phyloP scores from a whole-genome alignment of 2,888 invertebrate genomes.

The Notodonta dromedarius region DNA sequence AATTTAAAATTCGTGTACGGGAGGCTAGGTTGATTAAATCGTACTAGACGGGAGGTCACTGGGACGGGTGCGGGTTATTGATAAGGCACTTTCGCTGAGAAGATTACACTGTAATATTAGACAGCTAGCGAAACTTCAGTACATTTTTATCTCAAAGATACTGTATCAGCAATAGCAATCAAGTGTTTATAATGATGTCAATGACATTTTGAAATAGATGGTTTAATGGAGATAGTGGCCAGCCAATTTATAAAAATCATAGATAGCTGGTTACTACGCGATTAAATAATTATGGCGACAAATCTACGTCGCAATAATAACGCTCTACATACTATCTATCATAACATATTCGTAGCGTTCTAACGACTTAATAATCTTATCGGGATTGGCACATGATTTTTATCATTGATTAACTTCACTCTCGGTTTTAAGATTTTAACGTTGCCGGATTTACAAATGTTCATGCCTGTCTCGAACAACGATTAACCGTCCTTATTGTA shows the following conservation, averaged over 20 bases:
- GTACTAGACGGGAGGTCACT: constrained; percentile 34
- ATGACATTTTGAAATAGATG: constrained; percentile 48
- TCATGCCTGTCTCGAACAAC: no score
- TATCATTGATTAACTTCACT: background rate
- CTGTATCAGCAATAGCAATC: constrained; percentile 36
- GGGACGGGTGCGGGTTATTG: constrained; percentile 30
- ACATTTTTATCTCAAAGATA: constrained; percentile 8
- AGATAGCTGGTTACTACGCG: constrained; percentile 5
- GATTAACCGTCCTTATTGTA: no score
- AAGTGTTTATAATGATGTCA: constrained; percentile 50
- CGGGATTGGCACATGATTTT: background rate
- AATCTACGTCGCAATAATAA: background rate
- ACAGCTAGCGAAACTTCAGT: background rate
- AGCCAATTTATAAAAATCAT: constrained; percentile 10
- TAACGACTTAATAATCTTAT: background rate
- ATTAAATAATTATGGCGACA: constrained; percentile 3
- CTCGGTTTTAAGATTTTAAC: no score
- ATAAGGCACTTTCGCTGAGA: constrained; percentile 29
- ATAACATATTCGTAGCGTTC: background rate
- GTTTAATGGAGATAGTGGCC: constrained; percentile 15
- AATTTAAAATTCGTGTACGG: constrained; percentile 21
- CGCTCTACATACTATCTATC: background rate
- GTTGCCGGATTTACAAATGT: no score
- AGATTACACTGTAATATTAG: background rate
- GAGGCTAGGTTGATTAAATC: constrained; percentile 33